phyloP scores from a whole-genome alignment of 1,140 invertebrate species.

The Mamestra configurata region DNA sequence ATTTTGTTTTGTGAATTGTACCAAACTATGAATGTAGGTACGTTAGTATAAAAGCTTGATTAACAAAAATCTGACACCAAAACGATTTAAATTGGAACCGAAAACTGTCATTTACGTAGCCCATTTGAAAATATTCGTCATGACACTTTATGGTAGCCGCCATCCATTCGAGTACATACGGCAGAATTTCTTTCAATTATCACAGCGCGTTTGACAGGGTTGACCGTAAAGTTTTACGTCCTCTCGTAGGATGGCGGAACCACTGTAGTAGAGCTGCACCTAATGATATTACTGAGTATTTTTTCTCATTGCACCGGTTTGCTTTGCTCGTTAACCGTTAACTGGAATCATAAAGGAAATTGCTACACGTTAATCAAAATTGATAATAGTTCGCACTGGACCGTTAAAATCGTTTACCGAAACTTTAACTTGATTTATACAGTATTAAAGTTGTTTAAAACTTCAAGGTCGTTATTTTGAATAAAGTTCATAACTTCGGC shows the following conservation, averaged over 20 bases:
- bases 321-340: constrained; percentile 49
- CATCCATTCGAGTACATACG: constrained; percentile 38
- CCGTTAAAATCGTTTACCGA: constrained; percentile 37
- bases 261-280: constrained; percentile 56
- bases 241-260: constrained; percentile 54
- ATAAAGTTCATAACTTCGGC: constrained; percentile 49
- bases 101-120: constrained; percentile 33
- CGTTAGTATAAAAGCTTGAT: too few relatives aligned
- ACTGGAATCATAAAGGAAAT: constrained; percentile 45
- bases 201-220: constrained; percentile 49
- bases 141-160: constrained; percentile 5
- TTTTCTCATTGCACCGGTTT: constrained; percentile 51
- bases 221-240: constrained; percentile 66
- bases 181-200: constrained; percentile 61
- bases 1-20: too few relatives aligned
- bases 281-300: constrained; percentile 58
- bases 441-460: constrained; percentile 44
- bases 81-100: constrained; percentile 20
- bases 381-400: constrained; percentile 9
- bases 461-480: constrained; percentile 52
- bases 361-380: constrained; percentile 34
- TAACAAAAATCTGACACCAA: constrained; percentile 9
- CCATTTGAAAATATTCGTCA: constrained; percentile 43
- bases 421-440: constrained; percentile 47
- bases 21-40: too few relatives aligned